Conservation (phyloP, 2,113 vertebrate genomes). For the Burhinus oedicnemus region DNA sequence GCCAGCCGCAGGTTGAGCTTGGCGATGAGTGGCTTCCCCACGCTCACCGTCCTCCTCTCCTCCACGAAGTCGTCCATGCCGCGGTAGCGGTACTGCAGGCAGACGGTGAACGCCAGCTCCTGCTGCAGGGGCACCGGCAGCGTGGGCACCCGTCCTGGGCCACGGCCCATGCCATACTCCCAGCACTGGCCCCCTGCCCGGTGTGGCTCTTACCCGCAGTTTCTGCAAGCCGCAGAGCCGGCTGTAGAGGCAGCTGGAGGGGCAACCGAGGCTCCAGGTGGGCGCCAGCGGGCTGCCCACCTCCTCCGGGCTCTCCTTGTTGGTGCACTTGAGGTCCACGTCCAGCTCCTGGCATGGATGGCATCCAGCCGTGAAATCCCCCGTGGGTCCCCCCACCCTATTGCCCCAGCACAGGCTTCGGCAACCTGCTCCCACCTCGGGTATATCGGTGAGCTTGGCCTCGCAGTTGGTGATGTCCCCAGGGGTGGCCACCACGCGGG, state of each 20-base stretch:
- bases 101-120: conserved; percentile 81
- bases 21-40: conserved; percentile 87
- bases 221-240: conserved; percentile 83
- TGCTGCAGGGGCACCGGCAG: conserved; percentile 52
- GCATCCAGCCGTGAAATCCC: neutral
- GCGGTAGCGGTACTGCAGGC: conserved; percentile 82
- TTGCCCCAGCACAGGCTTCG: accelerated
- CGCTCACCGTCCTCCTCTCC: conserved; percentile 72
- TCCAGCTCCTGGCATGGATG: conserved; percentile 71
- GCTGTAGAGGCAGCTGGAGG: conserved; percentile 80
- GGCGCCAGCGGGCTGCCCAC: conserved; percentile 76
- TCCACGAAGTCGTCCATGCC: conserved; percentile 82
- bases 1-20: conserved; percentile 81
- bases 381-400: accelerated
- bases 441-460: conserved; percentile 81
- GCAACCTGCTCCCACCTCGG: conserved; percentile 68
- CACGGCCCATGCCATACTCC: accelerated
- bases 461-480: conserved; percentile 74
- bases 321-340: conserved; percentile 82
- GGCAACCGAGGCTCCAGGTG: conserved; percentile 54
- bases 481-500: conserved; percentile 76
- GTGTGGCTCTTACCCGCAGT: conserved; percentile 72
- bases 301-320: conserved; percentile 81
- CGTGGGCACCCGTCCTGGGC: neutral
- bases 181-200: accelerated